Evolutionary conservation across 1,140 invertebrate species (phyloP), one percentile per base, ranked within the genome.

Genomic region (Papilio xuthus): DNA sequence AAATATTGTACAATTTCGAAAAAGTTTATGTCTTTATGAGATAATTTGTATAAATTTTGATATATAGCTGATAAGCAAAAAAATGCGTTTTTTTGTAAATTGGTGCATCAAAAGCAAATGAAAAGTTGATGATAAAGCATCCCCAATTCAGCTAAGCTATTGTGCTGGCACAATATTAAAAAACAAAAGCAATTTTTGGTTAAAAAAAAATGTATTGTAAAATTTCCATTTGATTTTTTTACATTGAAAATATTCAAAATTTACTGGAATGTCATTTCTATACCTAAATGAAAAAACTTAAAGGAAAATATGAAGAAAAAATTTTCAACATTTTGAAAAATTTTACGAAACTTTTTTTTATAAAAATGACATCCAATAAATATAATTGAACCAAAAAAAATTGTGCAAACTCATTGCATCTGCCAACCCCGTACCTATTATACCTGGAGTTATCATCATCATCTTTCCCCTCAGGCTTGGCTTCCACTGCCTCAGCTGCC

Each of bases 381-480:
- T n/a, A 13, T 42, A 71, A 81, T 73, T 56, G 6, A 79, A 67
- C 69, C 44, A 87, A 82, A 85, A 82, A 81, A 78, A 77, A 72
- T 50, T 56, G 78, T 53, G 83, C 83, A 87, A 91, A 91, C 93
- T 94, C 93, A 93, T 93, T 91, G 80, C 79, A 88, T 93, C 90
- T 85, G 92, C 89, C 85, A 88, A 89, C 88, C 94, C 94, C 95
- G 93, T 95, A 95, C 95, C 95, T 95, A 95, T 94, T 95, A 94
- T 96, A 96, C 96, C 96, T 97, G 91, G 96, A 97, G 94, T 96
- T 97, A 93, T 97, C 97, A 91, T 97, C 97, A 92, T 97, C 97
- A 83, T 97, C 96, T 93, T 96, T 97, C 82, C 94, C 93, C 81
- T 90, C 90, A 9, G 93, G 87, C 81, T 95, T 95, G 79, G 90